These are phyloP conservation scores for Myotis brandtii DNA, from an alignment of 2,113 vertebrate species.

Conservation along the genomic window DNA sequence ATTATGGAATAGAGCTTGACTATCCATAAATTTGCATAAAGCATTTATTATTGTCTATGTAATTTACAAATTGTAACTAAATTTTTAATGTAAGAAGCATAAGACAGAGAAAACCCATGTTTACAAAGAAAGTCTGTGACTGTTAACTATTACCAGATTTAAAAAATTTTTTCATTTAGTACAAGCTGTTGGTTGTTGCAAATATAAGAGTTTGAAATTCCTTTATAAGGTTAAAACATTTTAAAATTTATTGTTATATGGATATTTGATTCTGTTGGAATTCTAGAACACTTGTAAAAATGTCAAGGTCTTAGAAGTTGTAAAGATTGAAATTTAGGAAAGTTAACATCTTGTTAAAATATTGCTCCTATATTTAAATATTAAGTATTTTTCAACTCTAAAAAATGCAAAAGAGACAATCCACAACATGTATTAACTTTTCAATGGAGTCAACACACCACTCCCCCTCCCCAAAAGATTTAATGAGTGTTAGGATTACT, in stretches of 20 bases:
- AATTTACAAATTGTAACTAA: slow-evolving; percentile 8
- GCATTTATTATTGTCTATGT: not conserved
- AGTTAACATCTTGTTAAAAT: slow-evolving; percentile 54
- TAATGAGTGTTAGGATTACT: slow-evolving; percentile 26
- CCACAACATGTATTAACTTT: slow-evolving; percentile 3
- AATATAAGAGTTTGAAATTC: slow-evolving; percentile 14
- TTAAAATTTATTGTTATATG: slow-evolving; percentile 24
- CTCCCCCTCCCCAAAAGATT: not conserved
- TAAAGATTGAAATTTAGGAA: slow-evolving; percentile 54
- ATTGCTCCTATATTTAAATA: slow-evolving; percentile 60
- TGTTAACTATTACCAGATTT: slow-evolving; percentile 46
- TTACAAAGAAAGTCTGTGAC: slow-evolving; percentile 9
- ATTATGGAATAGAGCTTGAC: slow-evolving; percentile 13
- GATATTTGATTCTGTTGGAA: slow-evolving; percentile 21
- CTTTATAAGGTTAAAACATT: slow-evolving; percentile 56
- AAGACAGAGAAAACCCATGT: not conserved
- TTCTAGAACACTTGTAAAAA: slow-evolving; percentile 52
- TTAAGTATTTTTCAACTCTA: slow-evolving; percentile 44
- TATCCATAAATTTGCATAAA: not conserved
- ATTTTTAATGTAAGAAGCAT: slow-evolving; percentile 18
- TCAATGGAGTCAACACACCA: not conserved
- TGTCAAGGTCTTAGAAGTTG: slow-evolving; percentile 60
- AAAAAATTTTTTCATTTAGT: not conserved
- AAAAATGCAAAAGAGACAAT: not conserved
- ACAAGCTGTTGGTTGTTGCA: slow-evolving; percentile 13